Evolutionary conservation across 2,113 vertebrate genomes (phyloP), one percentile per base, ranked within the genome.

Genomic region (Baryphthengus martii): DNA sequence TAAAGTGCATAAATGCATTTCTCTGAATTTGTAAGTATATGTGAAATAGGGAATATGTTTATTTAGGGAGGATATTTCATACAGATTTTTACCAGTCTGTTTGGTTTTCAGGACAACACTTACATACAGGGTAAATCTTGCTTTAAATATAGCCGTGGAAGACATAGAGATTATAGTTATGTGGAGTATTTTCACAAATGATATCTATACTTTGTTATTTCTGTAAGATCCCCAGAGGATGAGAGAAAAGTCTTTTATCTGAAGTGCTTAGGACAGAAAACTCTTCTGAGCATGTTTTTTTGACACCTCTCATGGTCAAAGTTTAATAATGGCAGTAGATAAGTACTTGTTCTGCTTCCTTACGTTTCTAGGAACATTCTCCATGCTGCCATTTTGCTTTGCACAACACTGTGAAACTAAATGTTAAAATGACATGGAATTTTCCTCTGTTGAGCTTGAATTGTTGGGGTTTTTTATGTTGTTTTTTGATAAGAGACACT

Each of bases 361-460:
- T 53, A 40, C 1, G 1, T 66, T 86, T 74, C 61, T 45, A 50
- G 17, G 25, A 90, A 68, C 0, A 0, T 85, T 85, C 9, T 52
- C 24, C 49, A 9, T n/a, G 50, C 31, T 74, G 21, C 40, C 56
- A 40, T 80, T 96, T 90, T 61, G 15, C 29, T 93, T 83, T 85
- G 23, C 2, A 18, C 13, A 26, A 19, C n/a, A 53, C 26, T 53
- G 28, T 73, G 63, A 86, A 49, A 25, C 45, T 56, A 40, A 42
- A 37, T 62, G 9, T 66, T 90, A 70, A 76, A 76, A 56, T 83
- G 71, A 23, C 10, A 53, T n/a, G 17, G 39, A 16, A 3, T 45
- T 95, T 95, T 73, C n/a, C 73, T 92, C 74, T 92, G 11, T 85
- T 95, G 85, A 93, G 37, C 55, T 47, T 50, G 31, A 78, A 11